phyloP scores from a whole-genome alignment of 2,888 invertebrate genomes.

The Nebria salina region DNA sequence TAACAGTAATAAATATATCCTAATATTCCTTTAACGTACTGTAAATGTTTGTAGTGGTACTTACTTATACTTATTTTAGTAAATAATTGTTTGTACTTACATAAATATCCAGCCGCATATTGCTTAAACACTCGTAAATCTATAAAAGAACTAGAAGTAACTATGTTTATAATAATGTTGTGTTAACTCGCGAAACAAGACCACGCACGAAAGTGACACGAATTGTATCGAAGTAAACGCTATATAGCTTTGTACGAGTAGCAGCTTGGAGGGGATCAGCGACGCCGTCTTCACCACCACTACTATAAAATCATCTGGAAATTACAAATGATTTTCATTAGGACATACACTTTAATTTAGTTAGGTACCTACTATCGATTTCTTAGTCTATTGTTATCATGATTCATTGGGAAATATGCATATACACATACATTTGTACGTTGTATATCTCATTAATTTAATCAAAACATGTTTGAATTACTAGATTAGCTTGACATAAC shows the following conservation, averaged over 20 bases:
- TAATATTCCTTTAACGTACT: neutral
- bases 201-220: constrained; percentile 33
- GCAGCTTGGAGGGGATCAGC: constrained; percentile 14
- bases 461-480: neutral
- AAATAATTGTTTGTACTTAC: constrained; percentile 22
- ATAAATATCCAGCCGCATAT: constrained; percentile 35
- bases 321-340: constrained; percentile 7
- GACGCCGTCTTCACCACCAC: neutral
- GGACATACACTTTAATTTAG: neutral
- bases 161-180: neutral
- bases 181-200: constrained; percentile 22
- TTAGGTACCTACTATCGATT: neutral
- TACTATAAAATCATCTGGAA: neutral
- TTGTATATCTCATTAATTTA: too few relatives aligned
- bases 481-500: neutral
- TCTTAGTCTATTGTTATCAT: neutral
- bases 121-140: constrained; percentile 8
- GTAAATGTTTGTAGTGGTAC: too few relatives aligned
- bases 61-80: neutral
- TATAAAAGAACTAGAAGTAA: neutral
- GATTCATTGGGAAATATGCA: neutral
- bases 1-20: neutral
- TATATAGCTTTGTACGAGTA: constrained; percentile 19
- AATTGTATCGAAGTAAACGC: constrained; percentile 3
- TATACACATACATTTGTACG: too few relatives aligned